Evolutionary conservation across 2,888 invertebrate species (phyloP).

Genomic region (Bhutanitis thaidina): DNA sequence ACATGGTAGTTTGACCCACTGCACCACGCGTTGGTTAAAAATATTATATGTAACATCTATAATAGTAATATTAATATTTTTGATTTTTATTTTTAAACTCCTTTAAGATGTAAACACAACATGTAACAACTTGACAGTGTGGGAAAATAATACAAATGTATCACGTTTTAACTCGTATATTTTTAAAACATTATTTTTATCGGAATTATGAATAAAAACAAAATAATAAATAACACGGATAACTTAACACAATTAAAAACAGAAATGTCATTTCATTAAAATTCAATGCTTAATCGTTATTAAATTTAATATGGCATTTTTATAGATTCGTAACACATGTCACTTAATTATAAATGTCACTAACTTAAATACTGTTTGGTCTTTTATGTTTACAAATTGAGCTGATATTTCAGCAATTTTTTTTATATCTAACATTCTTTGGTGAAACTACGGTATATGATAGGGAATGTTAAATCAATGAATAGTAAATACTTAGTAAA

Average conservation of each 20-base stretch:
- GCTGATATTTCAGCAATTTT: neutral
- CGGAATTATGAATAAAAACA: conserved; percentile 16
- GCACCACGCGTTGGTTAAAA: no score
- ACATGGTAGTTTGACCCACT: no score
- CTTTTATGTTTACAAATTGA: conserved; percentile 18
- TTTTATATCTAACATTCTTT: conserved; percentile 11
- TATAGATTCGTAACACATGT: conserved; percentile 9
- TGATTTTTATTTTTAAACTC: no score
- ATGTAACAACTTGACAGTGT: no score
- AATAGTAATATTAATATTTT: no score
- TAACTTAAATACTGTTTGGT: conserved; percentile 25
- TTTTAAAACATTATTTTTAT: conserved; percentile 18
- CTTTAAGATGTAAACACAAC: no score
- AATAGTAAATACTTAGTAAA: conserved; percentile 1
- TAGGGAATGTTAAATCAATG: conserved; percentile 9
- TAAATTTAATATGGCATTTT: conserved; percentile 31
- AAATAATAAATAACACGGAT: conserved; percentile 28
- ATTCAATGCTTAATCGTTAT: conserved; percentile 20
- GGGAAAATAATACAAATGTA: no score
- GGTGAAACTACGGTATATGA: conserved; percentile 7
- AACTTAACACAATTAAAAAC: conserved; percentile 16
- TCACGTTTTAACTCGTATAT: conserved; percentile 1
- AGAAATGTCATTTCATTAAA: conserved; percentile 16
- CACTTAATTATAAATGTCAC: conserved; percentile 5
- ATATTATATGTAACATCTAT: no score